These are phyloP conservation scores for Phalacrocorax aristotelis DNA, from an alignment of 2,113 vertebrate genomes.

Conservation along the genomic window DNA sequence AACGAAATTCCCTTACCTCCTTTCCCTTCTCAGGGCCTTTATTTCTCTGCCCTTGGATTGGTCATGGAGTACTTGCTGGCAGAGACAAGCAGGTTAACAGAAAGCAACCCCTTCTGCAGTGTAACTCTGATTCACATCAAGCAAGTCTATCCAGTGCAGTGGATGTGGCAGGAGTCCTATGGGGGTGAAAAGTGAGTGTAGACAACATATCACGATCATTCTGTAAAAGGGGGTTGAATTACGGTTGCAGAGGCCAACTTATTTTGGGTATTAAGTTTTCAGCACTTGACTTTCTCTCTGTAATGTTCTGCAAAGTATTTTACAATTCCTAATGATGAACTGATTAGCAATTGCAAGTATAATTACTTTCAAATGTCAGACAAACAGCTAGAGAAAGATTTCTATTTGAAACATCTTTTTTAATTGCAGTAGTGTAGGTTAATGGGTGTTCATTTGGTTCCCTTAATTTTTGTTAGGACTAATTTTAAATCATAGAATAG, in stretches of 20 bases:
- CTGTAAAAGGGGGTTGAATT: background rate
- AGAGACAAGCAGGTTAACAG: background rate
- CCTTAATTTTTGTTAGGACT: background rate
- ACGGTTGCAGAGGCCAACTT: background rate
- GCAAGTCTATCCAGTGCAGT: background rate
- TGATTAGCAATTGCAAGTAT: background rate
- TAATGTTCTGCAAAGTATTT: background rate
- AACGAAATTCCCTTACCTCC: background rate
- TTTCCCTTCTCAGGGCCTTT: background rate
- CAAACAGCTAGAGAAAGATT: background rate
- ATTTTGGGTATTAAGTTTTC: background rate
- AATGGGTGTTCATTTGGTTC: background rate
- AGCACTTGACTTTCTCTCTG: background rate
- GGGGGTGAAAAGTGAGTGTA: background rate
- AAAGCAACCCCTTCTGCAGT: background rate
- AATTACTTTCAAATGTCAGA: background rate
- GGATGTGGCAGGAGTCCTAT: background rate
- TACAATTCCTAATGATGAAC: background rate
- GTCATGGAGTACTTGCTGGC: background rate
- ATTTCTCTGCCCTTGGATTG: background rate
- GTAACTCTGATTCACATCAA: background rate
- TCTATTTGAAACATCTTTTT: background rate
- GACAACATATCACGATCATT: rapidly evolving
- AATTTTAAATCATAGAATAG: background rate
- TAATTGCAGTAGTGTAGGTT: background rate